phyloP scores from a whole-genome alignment of 1,140 invertebrate species.

The Atta colombica region DNA sequence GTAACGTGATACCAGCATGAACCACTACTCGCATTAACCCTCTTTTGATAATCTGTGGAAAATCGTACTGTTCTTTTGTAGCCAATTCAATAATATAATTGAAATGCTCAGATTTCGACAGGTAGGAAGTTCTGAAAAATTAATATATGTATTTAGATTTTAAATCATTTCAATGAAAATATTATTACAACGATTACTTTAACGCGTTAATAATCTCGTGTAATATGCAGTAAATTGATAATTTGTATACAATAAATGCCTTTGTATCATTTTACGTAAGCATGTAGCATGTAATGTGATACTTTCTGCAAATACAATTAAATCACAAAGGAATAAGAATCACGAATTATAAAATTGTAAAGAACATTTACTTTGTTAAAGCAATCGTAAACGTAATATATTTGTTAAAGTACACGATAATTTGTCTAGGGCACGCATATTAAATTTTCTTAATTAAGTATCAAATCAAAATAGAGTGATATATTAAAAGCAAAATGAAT shows the following conservation, averaged over 20 bases:
- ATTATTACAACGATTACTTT: conserved; percentile 29
- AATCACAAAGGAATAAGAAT: conserved; percentile 29
- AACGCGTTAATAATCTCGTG: neutral
- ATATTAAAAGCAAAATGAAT: conserved; percentile 7
- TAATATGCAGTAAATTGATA: conserved; percentile 14
- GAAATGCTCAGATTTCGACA: conserved; percentile 80
- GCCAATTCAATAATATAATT: conserved; percentile 83
- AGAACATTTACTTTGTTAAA: conserved; percentile 24
- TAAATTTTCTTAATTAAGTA: conserved; percentile 28
- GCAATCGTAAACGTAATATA: conserved; percentile 12
- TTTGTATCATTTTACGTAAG: conserved; percentile 12
- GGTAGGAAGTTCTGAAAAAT: conserved; percentile 73
- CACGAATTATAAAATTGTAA: neutral
- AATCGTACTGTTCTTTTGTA: conserved; percentile 84
- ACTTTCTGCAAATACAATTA: conserved; percentile 14
- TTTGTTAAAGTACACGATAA: conserved; percentile 30
- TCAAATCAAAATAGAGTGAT: conserved; percentile 1
- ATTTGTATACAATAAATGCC: neutral
- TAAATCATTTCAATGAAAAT: neutral
- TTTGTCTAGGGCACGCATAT: conserved; percentile 44
- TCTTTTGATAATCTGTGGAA: conserved; percentile 86
- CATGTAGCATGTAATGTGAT: conserved; percentile 1
- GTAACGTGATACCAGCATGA: conserved; percentile 84
- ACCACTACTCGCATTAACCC: conserved; percentile 87
- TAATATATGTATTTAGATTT: conserved; percentile 33